Evolutionary conservation across 92 coral and sea anemone species (phyloP).

Genomic region (Umimayanthus kanabou): DNA sequence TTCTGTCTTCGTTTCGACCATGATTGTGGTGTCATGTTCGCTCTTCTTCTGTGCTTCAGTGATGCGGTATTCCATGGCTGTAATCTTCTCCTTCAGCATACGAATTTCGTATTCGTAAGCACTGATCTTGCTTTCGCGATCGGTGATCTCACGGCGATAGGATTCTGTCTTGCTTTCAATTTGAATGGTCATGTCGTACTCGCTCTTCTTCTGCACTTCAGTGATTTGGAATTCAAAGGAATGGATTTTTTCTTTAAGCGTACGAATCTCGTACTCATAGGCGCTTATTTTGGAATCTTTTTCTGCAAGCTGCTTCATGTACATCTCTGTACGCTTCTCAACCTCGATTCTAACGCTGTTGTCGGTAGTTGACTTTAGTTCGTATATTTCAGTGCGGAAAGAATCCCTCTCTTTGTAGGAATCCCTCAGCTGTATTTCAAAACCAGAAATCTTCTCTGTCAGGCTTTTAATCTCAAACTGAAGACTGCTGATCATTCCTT

Average conservation of each 20-base stretch:
- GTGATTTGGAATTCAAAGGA: background rate
- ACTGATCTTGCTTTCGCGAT: no score
- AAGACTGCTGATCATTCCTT: background rate
- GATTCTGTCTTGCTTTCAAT: no score
- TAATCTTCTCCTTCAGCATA: no score
- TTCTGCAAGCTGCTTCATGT: slow-evolving; percentile 34
- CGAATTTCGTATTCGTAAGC: no score
- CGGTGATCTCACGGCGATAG: no score
- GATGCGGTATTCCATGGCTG: no score
- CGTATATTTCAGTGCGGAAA: background rate
- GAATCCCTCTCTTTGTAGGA: background rate
- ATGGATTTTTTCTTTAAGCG: background rate
- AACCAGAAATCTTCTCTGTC: background rate
- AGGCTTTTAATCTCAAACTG: slow-evolving; percentile 9
- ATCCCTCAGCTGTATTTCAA: background rate
- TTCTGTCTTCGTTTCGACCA: slow-evolving; percentile 8
- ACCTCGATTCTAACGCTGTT: slow-evolving; percentile 28
- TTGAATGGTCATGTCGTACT: background rate
- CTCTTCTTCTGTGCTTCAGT: no score
- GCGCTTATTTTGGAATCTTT: slow-evolving; percentile 36
- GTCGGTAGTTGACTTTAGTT: slow-evolving; percentile 36
- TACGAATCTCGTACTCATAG: background rate
- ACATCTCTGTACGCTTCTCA: slow-evolving; percentile 37
- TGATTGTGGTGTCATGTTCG: background rate
- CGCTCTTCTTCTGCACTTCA: slow-evolving; percentile 23